Evolutionary conservation across 1,140 invertebrate species (phyloP).

Genomic region (Atta cephalotes): DNA sequence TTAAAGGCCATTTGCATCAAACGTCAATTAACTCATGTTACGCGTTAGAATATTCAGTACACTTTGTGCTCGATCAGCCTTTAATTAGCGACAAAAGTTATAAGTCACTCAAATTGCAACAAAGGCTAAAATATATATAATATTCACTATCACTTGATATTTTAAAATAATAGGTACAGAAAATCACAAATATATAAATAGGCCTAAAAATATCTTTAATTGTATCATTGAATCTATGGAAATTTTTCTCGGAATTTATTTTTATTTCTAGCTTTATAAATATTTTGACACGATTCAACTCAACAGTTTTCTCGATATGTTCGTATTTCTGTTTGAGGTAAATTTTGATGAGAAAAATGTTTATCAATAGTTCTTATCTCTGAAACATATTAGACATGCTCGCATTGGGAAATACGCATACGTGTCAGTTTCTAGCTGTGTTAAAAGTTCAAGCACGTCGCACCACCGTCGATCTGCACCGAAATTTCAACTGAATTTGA

Average conservation of each 20-base stretch:
- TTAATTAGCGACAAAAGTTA: conserved; percentile 61
- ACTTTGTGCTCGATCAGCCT: conserved; percentile 55
- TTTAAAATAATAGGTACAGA: neutral
- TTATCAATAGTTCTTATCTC: conserved; percentile 19
- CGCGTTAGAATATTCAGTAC: conserved; percentile 39
- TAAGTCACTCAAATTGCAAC: conserved; percentile 48
- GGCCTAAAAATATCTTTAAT: neutral
- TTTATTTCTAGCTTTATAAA: conserved; percentile 5
- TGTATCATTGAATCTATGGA: neutral
- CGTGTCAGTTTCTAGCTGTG: conserved; percentile 4
- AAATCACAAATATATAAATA: neutral
- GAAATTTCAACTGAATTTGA: conserved; percentile 75
- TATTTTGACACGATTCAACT: neutral
- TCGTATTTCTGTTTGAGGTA: neutral
- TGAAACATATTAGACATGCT: conserved; percentile 55
- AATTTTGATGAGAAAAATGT: conserved; percentile 23
- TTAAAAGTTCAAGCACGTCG: conserved; percentile 67
- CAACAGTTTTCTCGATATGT: neutral
- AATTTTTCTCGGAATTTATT: conserved; percentile 1
- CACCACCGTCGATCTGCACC: conserved; percentile 54
- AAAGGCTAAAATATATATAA: conserved; percentile 23
- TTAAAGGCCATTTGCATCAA: conserved; percentile 54
- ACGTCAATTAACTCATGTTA: conserved; percentile 61
- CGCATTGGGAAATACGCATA: conserved; percentile 14
- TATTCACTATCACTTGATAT: neutral